Base-by-base conservation (phyloP, 1,140 invertebrate species). In the Leptestheria dahalacensis region DNA sequence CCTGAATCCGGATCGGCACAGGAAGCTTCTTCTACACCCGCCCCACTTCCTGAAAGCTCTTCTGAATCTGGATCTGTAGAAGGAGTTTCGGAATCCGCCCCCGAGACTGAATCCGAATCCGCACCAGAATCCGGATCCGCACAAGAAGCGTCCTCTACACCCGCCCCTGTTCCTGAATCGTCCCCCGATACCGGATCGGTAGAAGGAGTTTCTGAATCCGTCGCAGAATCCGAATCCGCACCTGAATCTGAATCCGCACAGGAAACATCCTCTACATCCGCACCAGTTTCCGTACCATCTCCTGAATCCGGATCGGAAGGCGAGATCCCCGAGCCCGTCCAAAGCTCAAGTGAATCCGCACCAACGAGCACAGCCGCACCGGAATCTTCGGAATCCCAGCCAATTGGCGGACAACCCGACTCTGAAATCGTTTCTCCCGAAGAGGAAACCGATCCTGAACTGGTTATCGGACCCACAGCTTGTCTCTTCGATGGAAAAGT, bases 401-500 rank as follows among this genome's bases (percentile, higher is more conserved):
- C 50, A 23, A 23, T 23, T 21, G n/a, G n/a, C n/a, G n/a, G n/a
- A 20, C 20, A 23, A 52, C 50, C 20, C 10, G 60, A 47, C 47
- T 3, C 60, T 20, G 60, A 61, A 57, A 49, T 24, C 12, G 25
- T 2, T 2, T 3, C 48, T 23, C 26, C 52, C 28, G 52, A 62
- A 46, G 59, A 59, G 29, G 50, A 59, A 26, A 47, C 46, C 2
- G 48, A 50, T 21, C 57, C 61, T 28, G 61, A 62, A 41, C 41
- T 63, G 29, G 61, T 61, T n/a, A 86, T 88, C 65, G 87, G 87
- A 49, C 87, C 86, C 25, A 88, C 88, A 60, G 92, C 88, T 33
- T 94, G 91, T 68, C 76, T 90, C 64, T 93, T 90, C 67, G 87
- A 88, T 51, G 88, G 89, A 64, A 90, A 90, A 72, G 82, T 93